phyloP scores from a whole-genome alignment of 2,113 vertebrate genomes.

The Daboia siamensis region DNA sequence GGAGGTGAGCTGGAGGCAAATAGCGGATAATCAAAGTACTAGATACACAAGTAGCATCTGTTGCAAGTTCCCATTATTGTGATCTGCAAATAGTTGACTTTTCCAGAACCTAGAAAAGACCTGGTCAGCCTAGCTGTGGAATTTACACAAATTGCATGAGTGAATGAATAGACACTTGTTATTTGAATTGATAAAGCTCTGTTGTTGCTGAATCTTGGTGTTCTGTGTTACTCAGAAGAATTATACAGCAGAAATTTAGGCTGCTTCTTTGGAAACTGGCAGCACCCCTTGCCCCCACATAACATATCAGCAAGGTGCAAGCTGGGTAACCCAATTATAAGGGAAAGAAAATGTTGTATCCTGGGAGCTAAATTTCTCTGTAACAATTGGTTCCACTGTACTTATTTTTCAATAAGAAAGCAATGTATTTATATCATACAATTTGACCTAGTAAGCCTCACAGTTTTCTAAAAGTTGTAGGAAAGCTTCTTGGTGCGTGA shows the following conservation, averaged over 20 bases:
- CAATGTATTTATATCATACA: not conserved
- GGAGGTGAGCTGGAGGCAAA: not conserved
- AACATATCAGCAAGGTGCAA: not conserved
- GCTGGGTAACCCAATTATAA: not conserved
- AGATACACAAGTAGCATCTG: not conserved
- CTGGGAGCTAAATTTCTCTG: not conserved
- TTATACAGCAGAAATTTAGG: not conserved
- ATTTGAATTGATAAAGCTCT: not conserved
- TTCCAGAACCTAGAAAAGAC: not conserved
- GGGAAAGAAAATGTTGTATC: not conserved
- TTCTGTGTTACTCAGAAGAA: not conserved
- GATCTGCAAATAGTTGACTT: not conserved
- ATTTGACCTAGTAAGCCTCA: not conserved
- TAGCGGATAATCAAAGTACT: not conserved
- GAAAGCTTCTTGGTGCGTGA: not conserved
- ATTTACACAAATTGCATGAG: not conserved
- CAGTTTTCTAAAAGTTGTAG: not conserved
- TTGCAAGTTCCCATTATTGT: not conserved
- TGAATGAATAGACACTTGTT: not conserved
- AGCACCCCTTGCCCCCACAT: not conserved
- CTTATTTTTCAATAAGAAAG: not conserved
- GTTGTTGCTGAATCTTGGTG: not conserved
- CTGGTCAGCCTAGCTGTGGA: not conserved
- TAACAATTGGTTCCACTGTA: not conserved
- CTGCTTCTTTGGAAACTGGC: not conserved